Evolutionary conservation across 2,888 invertebrate genomes (phyloP), one percentile per base, ranked within the genome.

Genomic region (Lithophane socia): DNA sequence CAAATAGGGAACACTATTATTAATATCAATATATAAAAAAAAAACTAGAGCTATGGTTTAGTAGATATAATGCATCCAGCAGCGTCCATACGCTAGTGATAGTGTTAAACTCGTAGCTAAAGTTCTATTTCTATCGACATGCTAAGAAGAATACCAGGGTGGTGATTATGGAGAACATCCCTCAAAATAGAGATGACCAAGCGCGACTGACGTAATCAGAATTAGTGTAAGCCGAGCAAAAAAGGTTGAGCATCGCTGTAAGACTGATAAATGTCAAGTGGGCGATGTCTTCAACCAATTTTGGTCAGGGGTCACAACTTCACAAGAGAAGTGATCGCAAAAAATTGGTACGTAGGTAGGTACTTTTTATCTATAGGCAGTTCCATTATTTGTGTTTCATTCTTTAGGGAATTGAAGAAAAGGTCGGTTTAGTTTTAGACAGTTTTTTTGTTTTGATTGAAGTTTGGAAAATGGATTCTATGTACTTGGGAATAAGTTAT

Each of bases 241-340:
- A 68, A 70, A 77, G n/a, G 61, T 82, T 82, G 70, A 84, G 63
- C n/a, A 64, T 54, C 67, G 9, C 80, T 74, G 63, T 54, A 64
- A 24, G 29, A 5, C 37, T 37, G n/a, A 58, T 65, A 75, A 77
- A 87, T 87, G 83, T 85, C 85, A 82, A 84, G 82, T 83, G 73
- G 79, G 68, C 63, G 67, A 49, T 76, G 63, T 72, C 64, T 75
- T 75, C 44, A 52, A 84, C 60, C 58, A 80, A 77, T 83, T 77
- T 75, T 63, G 70, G 72, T 68, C 85, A 86, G 56, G 76, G 84
- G 84, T 84, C 84, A 76, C 29, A 29, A 29, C 29, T 29, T 29
- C 29, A 29, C 67, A 72, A 67, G 63, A 78, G 73, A 75, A 68
- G 18, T 56, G 69, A 37, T 71, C 61, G 54, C 67, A 72, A 73